phyloP scores from a whole-genome alignment of 2,797 vertebrate species.

The Hozukius guyotensis region DNA sequence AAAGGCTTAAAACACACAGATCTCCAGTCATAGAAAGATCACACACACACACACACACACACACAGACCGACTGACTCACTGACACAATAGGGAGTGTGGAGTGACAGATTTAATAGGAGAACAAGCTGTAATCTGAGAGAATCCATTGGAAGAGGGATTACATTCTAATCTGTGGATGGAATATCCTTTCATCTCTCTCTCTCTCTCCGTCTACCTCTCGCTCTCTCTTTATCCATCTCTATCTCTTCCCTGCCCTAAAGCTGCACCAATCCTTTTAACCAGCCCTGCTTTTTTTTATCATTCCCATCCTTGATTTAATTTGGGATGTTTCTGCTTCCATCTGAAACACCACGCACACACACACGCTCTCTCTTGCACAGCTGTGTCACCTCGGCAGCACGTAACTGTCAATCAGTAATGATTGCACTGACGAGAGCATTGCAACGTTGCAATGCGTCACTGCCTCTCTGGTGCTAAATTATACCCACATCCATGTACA shows the following conservation, averaged over 20 bases:
- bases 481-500: neutral
- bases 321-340: constrained; percentile 36
- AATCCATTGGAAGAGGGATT: constrained; percentile 77
- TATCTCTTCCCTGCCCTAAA: constrained; percentile 51
- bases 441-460: constrained; percentile 39
- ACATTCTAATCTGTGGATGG: constrained; percentile 71
- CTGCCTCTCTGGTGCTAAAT: constrained; percentile 34
- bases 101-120: constrained; percentile 74
- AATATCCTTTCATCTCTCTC: constrained; percentile 65
- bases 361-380: constrained; percentile 20
- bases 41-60: constrained; percentile 2
- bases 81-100: constrained; percentile 41
- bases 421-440: constrained; percentile 53
- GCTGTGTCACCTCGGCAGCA: constrained; percentile 50
- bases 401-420: constrained; percentile 53
- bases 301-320: constrained; percentile 54
- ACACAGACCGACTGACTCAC: constrained; percentile 4
- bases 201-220: constrained; percentile 13
- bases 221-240: constrained; percentile 27
- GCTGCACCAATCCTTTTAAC: constrained; percentile 50
- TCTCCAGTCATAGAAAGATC: constrained; percentile 52
- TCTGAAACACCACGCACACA: constrained; percentile 11
- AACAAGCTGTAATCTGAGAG: constrained; percentile 77
- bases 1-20: constrained; percentile 65
- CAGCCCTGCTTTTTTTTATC: constrained; percentile 16